These are phyloP conservation scores for Drosophila mercatorum DNA, from an alignment of 2,888 invertebrate genomes.

Conservation along the genomic window DNA sequence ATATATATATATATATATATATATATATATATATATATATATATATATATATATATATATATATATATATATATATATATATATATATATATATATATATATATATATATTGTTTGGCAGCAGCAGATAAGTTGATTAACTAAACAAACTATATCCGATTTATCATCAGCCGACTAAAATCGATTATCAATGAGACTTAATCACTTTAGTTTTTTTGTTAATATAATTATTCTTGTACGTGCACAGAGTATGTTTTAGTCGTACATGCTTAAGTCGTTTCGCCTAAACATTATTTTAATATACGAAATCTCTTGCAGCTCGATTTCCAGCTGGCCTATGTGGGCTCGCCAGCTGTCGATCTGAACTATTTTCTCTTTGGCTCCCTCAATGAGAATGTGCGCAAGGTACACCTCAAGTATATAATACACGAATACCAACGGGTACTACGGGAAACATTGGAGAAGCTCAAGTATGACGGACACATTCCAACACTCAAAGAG, in stretches of 20 bases:
- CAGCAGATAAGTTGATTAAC: no score
- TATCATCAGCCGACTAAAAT: no score
- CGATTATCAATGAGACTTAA: no score
- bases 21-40: no score
- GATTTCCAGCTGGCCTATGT: constrained; percentile 84
- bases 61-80: no score
- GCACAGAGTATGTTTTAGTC: neutral
- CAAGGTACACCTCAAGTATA: constrained; percentile 81
- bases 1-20: no score
- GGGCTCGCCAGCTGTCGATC: constrained; percentile 83
- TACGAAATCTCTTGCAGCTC: constrained; percentile 60
- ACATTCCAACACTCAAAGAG: constrained; percentile 83
- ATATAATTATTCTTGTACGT: neutral
- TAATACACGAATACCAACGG: constrained; percentile 82
- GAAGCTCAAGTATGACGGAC: constrained; percentile 77
- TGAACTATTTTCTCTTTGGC: constrained; percentile 83
- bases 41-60: no score
- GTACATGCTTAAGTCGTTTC: no score
- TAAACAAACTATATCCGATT: neutral
- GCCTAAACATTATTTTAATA: neutral
- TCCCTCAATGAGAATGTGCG: constrained; percentile 83
- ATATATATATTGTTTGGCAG: no score
- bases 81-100: no score
- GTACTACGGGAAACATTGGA: constrained; percentile 78
- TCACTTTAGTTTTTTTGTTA: no score